Conservation (phyloP, 92 coral and sea anemone genomes). For the Pocillopora grandis region DNA sequence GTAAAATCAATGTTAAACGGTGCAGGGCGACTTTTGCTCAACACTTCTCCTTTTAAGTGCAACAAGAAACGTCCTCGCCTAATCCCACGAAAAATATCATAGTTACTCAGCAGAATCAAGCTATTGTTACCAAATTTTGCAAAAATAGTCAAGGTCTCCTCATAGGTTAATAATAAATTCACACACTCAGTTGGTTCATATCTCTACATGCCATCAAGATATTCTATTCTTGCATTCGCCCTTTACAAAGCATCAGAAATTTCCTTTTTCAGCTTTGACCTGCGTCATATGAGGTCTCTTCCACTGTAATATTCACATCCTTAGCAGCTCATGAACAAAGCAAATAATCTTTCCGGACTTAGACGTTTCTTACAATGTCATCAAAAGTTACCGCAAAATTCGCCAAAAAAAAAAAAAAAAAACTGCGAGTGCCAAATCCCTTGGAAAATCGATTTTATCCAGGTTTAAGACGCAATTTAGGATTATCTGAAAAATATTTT, state of each 20-base stretch:
- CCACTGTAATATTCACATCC: not conserved
- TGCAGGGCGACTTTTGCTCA: not conserved
- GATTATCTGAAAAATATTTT: not conserved
- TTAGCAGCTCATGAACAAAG: constrained; percentile 17
- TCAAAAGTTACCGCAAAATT: not conserved
- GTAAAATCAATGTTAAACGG: not conserved
- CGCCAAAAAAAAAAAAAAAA: not conserved
- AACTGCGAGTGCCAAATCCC: constrained; percentile 6
- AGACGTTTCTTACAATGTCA: not conserved
- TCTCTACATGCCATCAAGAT: constrained; percentile 20
- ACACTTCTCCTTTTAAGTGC: not conserved
- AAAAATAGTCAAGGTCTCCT: not conserved
- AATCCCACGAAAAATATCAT: not conserved
- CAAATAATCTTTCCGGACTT: constrained; percentile 14
- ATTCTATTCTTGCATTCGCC: constrained; percentile 2
- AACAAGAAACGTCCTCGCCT: not conserved
- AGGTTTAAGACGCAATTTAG: not conserved
- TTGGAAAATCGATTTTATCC: constrained; percentile 4
- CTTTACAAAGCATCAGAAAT: not conserved
- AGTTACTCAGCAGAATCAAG: constrained; percentile 1
- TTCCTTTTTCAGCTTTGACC: constrained; percentile 18
- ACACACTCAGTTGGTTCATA: not conserved
- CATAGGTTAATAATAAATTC: not conserved
- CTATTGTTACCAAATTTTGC: not conserved
- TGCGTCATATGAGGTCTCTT: not conserved